phyloP scores from a whole-genome alignment of 2,797 vertebrate species.

The Bryconaethiops microstoma region DNA sequence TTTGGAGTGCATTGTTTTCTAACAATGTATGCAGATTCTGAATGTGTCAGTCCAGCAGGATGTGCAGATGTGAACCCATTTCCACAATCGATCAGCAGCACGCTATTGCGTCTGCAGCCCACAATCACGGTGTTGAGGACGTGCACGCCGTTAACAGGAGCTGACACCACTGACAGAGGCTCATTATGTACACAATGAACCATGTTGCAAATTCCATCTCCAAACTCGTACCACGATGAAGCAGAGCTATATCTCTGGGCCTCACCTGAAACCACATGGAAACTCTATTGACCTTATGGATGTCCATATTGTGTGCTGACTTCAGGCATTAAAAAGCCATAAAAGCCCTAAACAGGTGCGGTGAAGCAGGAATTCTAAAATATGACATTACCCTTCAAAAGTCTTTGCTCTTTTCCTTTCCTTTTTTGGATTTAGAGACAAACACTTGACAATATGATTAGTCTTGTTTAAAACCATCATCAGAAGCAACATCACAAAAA shows the following conservation, averaged over 20 bases:
- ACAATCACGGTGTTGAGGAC: slow-evolving; percentile 5
- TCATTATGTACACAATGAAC: slow-evolving; percentile 62
- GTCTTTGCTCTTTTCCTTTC: not conserved
- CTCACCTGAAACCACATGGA: not conserved
- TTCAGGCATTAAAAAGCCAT: slow-evolving; percentile 7
- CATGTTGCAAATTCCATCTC: slow-evolving; percentile 45
- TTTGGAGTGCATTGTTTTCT: not conserved
- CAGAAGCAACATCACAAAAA: not conserved
- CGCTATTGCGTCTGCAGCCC: not conserved
- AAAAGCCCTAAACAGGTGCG: slow-evolving; percentile 9
- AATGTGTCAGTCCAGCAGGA: not conserved
- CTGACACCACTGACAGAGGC: slow-evolving; percentile 51
- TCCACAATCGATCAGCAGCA: not conserved
- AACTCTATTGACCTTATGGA: slow-evolving; percentile 16
- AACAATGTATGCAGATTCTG: not conserved
- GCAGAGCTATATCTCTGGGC: not conserved
- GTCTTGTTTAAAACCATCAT: not conserved
- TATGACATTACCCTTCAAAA: not conserved
- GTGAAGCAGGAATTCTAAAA: not conserved
- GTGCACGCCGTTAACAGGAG: slow-evolving; percentile 49
- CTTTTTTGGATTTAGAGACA: not conserved
- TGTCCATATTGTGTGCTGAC: slow-evolving; percentile 9
- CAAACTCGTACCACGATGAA: slow-evolving; percentile 23
- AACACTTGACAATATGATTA: not conserved
- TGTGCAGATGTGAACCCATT: not conserved